Evolutionary conservation across 2,888 invertebrate species (phyloP), one percentile per base, ranked within the genome.

Genomic region (Lamellibrachia columna): DNA sequence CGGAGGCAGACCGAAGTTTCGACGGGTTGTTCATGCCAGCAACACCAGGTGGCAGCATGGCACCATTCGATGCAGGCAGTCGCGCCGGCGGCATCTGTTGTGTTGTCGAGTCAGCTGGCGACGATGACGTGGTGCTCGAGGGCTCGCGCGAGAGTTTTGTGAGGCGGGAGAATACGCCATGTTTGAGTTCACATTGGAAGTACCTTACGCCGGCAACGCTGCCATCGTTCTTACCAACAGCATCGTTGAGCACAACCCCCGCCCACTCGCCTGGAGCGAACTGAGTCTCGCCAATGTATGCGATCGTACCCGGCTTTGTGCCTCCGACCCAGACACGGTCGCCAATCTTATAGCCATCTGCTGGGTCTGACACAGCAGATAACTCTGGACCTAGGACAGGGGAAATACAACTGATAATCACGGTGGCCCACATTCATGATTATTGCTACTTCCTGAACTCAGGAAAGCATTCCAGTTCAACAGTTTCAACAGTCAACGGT

Each of bases 311-410:
- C 0, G 96, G 95, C 93, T 96, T 96, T 7, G 95, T 95, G 4
- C 96, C 96, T 28, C 96, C 95, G 9, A 96, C 96, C 98, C 98
- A 99, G 94, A 99, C 98, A 94, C 98, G 97, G 96, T 99, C 98
- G 55, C 99, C 99, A 96, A 99, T 98, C 95, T 98, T 99, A 97
- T 98, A 99, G 97, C 98, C 98, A 97, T 99, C 99, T 98, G 98
- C 96, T 98, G 94, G 94, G 1, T 93, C 93, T n/a, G 94, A 92
- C 8, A 93, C 92, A 0, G 94, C 93, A 53, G 93, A 92, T 75
- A 93, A 92, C 90, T 95, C 95, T 60, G 95, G 95, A 93, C 95
- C 95, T 94, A 94, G 58, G 94, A 22, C 53, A 53, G 52, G 28
- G 53, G n/a, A 52, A 15, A 90, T 7, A 55, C 8, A 55, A 55